Conservation (phyloP, 2,113 vertebrate species). For the Cyprinodon variegatus region DNA sequence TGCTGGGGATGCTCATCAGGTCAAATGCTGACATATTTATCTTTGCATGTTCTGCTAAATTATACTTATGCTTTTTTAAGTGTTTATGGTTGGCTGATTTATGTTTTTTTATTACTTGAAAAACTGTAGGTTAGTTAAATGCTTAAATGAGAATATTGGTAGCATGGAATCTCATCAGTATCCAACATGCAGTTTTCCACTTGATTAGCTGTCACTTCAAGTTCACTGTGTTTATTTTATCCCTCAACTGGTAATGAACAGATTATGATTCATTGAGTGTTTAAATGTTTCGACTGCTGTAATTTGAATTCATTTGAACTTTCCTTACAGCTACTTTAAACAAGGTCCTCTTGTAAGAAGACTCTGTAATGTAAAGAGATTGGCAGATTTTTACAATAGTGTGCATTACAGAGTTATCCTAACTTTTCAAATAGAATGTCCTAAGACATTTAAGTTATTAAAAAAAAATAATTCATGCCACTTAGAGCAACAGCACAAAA, state of each 20-base stretch:
- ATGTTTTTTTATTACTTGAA: background rate
- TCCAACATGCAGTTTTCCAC: background rate
- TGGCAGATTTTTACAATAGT: background rate
- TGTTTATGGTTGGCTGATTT: background rate
- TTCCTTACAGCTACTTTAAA: background rate
- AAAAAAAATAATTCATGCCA: too few relatives aligned
- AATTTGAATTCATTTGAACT: background rate
- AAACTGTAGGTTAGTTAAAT: background rate
- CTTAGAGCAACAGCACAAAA: too few relatives aligned
- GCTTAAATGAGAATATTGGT: background rate
- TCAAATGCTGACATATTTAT: background rate
- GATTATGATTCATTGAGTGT: background rate
- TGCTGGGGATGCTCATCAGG: background rate
- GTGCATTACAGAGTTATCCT: too few relatives aligned
- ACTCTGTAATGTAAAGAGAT: background rate
- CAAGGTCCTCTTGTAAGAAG: too few relatives aligned
- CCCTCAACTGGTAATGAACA: background rate
- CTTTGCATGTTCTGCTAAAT: background rate
- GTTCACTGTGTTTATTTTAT: background rate
- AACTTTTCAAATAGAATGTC: too few relatives aligned
- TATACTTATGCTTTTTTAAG: background rate
- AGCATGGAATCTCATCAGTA: background rate
- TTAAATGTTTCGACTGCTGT: background rate
- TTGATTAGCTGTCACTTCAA: background rate
- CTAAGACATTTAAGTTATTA: too few relatives aligned